Percentiles rank a stretch among this genome's conserved stretches.
phyloP scores from a whole-genome alignment of 2,888 invertebrate species.

The Xestobium rufovillosum region DNA sequence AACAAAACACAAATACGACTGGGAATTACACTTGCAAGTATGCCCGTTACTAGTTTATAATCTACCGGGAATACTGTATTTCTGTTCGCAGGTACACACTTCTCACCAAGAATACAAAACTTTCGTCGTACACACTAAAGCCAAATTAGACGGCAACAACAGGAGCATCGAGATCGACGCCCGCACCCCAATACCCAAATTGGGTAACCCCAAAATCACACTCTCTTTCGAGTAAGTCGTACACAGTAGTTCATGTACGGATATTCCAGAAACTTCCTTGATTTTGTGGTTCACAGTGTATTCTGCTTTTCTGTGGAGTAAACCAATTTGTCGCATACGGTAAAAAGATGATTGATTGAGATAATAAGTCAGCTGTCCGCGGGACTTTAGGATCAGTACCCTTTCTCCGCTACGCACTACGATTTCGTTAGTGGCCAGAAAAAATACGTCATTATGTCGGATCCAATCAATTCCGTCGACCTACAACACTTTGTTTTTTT shows the following conservation, averaged over 20 bases:
- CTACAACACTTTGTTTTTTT: too few relatives aligned
- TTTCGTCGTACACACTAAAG: constrained; percentile 32
- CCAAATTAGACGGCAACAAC: constrained; percentile 26
- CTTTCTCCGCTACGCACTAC: too few relatives aligned
- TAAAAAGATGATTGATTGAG: constrained; percentile 34
- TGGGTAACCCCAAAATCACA: constrained; percentile 36
- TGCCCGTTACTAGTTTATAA: constrained; percentile 14
- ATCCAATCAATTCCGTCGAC: too few relatives aligned
- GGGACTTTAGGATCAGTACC: too few relatives aligned
- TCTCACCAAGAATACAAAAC: constrained; percentile 33
- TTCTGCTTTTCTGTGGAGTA: too few relatives aligned
- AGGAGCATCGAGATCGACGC: constrained; percentile 33
- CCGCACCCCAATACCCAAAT: constrained; percentile 35
- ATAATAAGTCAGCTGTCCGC: too few relatives aligned
- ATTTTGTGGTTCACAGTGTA: constrained; percentile 15
- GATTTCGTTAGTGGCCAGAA: too few relatives aligned
- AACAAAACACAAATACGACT: constrained; percentile 37
- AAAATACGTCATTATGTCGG: too few relatives aligned
- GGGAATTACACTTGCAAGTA: constrained; percentile 43
- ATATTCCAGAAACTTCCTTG: constrained; percentile 12
- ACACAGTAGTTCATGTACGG: too few relatives aligned
- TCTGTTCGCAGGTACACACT: constrained; percentile 35
- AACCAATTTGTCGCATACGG: constrained; percentile 31
- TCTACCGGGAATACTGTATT: too few relatives aligned
- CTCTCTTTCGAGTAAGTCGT: constrained; percentile 10